These are phyloP conservation scores for Lasiommata megera DNA, from an alignment of 2,888 invertebrate species.

Conservation along the genomic window DNA sequence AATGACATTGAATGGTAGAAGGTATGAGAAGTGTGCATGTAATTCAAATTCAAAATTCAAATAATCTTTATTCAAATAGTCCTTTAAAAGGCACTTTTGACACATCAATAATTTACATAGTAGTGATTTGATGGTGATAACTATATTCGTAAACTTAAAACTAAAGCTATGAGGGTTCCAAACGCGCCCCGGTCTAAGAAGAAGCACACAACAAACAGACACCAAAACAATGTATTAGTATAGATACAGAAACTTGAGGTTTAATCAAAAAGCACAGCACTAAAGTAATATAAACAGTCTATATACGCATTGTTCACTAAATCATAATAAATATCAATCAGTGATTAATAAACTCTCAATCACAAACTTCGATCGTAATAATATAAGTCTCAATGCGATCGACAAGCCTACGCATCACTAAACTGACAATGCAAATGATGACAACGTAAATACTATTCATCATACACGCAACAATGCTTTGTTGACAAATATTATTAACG, in stretches of 20 bases:
- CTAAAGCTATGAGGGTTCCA: too few species aligned
- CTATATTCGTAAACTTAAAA: too few species aligned
- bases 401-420: constrained; percentile 17
- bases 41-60: too few species aligned
- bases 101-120: too few species aligned
- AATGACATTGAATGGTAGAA: neutral
- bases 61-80: too few species aligned
- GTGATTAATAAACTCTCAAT: constrained; percentile 5
- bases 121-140: too few species aligned
- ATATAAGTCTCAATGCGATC: constrained; percentile 4
- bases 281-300: too few species aligned
- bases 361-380: constrained; percentile 12
- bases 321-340: neutral
- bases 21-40: neutral
- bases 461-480: constrained; percentile 49
- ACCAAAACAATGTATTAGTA: too few species aligned
- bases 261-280: neutral
- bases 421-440: constrained; percentile 24
- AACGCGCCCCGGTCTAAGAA: too few species aligned
- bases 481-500: constrained; percentile 62
- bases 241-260: neutral
- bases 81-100: too few species aligned
- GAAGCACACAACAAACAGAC: too few species aligned
- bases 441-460: constrained; percentile 44
- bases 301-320: neutral